Base-by-base conservation (phyloP, 2,113 vertebrate genomes). In the Chaetorhynchus papuensis region DNA sequence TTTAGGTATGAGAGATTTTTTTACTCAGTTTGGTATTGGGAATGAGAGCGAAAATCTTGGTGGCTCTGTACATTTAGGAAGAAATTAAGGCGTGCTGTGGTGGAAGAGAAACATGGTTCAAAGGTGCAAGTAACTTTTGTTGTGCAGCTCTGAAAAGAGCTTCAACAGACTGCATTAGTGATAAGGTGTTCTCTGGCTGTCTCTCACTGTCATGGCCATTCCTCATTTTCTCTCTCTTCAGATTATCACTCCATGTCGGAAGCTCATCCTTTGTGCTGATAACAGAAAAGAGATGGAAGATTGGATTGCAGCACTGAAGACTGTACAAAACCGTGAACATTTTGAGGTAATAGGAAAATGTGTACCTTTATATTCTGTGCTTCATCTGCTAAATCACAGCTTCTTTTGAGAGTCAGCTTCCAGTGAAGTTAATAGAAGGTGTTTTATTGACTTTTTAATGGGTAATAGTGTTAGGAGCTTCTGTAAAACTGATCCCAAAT, bases 241-340 rank as follows among this genome's bases (percentile, higher is more conserved):
- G 99, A 98, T 99, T 78, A 99, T 99, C 97, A 99, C 99, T 69
- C 99, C 99, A 2, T 99, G 99, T 91, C 98, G 99, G 82, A 99
- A 99, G 44, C 98, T 99, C 70, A 99, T 99, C 75, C 98, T 99
- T 61, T 99, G 99, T 87, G 99, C 99, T 3, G 99, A 99, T 89
- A 99, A 99, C 98, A 98, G 99, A 89, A 99, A 99, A 94, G 99
- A 99, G 93, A 99, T 99, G 99, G 99, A 99, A 97, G 99, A 99
- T 53, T 99, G 99, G 99, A 99, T 99, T 69, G 98, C 99, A 17
- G 99, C 98, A 3, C 97, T 99, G 94, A 99, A 98, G 85, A 98
- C 98, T 44, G 98, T 99, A 53, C 99, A 99, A 98, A 99, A 98
- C 98, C 96, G 98, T 77, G 99, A 99, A 77, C 99, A 99, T 90